These are phyloP conservation scores for Hypena proboscidalis DNA, from an alignment of 2,888 invertebrate genomes.

Conservation along the genomic window DNA sequence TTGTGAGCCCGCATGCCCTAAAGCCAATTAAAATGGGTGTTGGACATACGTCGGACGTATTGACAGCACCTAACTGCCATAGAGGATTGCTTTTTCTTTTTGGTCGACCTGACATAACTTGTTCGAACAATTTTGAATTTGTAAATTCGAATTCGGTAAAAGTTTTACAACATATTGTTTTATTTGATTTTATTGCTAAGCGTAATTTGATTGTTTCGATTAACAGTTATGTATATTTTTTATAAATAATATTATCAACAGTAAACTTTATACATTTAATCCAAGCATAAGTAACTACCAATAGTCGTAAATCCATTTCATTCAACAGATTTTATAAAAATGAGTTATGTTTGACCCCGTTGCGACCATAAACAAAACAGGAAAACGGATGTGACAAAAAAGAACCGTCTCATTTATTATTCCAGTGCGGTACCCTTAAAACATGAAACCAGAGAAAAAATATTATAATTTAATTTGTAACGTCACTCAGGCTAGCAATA, in stretches of 20 bases:
- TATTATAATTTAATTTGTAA: constrained; percentile 12
- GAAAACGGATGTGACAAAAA: constrained; percentile 5
- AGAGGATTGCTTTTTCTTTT: constrained; percentile 11
- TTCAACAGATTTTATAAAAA: too few species aligned
- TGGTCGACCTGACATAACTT: constrained; percentile 4
- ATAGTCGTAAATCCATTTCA: too few species aligned
- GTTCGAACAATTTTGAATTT: background rate
- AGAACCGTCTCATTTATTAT: constrained; percentile 14
- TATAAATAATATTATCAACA: too few species aligned
- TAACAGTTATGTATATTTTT: too few species aligned
- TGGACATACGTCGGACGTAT: constrained; percentile 12
- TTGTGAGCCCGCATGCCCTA: constrained; percentile 14
- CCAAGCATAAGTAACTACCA: too few species aligned
- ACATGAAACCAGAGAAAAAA: constrained; percentile 10
- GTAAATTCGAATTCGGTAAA: background rate
- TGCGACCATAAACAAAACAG: constrained; percentile 12
- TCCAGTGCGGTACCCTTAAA: constrained; percentile 4
- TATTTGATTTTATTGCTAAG: too few species aligned
- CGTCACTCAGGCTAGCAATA: constrained; percentile 12
- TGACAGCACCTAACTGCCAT: constrained; percentile 23
- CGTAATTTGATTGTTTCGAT: too few species aligned
- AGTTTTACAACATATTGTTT: too few species aligned
- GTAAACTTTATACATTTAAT: too few species aligned
- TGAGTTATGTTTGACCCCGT: too few species aligned
- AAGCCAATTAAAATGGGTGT: constrained; percentile 31